Conservation (phyloP, 2,797 vertebrate genomes). For the Alcedo quadribrachys region DNA sequence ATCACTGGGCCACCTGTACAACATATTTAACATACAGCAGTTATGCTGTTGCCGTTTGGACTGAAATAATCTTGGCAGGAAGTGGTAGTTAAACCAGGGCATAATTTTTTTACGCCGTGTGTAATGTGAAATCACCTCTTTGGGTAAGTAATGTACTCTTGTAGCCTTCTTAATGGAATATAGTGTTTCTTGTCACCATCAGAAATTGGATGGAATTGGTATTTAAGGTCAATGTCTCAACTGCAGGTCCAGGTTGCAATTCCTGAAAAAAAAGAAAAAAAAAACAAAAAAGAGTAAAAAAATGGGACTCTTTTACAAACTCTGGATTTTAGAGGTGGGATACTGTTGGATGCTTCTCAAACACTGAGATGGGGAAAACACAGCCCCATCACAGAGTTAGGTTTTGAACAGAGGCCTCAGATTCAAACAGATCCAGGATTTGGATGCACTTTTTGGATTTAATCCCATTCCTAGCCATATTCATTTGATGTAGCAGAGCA, state of each 20-base stretch:
- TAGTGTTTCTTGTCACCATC: background rate
- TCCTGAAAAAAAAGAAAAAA: background rate
- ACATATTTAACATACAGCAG: slow-evolving; percentile 64
- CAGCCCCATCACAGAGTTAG: background rate
- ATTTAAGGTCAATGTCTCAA: background rate
- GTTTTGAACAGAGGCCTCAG: slow-evolving; percentile 17
- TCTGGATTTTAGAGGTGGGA: background rate
- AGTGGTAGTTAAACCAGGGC: background rate
- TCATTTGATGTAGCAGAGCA: slow-evolving; percentile 24
- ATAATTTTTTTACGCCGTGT: slow-evolving; percentile 35
- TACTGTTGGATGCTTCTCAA: slow-evolving; percentile 3
- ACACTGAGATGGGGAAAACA: background rate
- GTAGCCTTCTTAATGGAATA: background rate
- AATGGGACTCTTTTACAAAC: background rate
- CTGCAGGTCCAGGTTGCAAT: background rate
- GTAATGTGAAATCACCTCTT: slow-evolving; percentile 33
- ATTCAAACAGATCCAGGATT: slow-evolving; percentile 13
- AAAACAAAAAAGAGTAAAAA: background rate
- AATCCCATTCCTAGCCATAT: background rate
- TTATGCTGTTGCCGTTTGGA: slow-evolving; percentile 41
- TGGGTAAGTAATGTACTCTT: background rate
- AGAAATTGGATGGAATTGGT: background rate
- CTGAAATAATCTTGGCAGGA: slow-evolving; percentile 57
- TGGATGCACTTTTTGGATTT: slow-evolving; percentile 29
- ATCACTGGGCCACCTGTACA: slow-evolving; percentile 77